phyloP scores from a whole-genome alignment of 2,113 vertebrate species.

The Archilochus colubris region DNA sequence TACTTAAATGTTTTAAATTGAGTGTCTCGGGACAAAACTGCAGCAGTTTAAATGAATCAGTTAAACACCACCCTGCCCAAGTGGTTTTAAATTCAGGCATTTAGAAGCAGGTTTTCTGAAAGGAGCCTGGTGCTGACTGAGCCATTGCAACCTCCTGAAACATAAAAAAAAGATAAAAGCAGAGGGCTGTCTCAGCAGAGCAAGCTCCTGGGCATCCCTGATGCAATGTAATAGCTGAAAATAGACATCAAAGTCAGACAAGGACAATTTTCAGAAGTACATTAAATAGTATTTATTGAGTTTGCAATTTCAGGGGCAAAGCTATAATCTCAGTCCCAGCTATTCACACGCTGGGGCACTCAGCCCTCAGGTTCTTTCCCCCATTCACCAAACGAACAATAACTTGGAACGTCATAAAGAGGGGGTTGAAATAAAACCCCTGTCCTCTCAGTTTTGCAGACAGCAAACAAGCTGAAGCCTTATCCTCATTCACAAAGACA shows the following conservation, averaged over 20 bases:
- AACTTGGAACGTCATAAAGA: conserved; percentile 2
- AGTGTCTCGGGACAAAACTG: not conserved
- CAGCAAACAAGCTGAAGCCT: not conserved
- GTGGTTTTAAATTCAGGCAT: not conserved
- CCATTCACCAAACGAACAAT: conserved; percentile 14
- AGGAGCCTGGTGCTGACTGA: not conserved
- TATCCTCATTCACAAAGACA: not conserved
- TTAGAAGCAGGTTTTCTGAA: not conserved
- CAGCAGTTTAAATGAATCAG: not conserved
- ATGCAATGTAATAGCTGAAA: rapidly evolving
- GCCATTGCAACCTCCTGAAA: not conserved
- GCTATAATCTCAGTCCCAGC: not conserved
- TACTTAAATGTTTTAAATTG: too few species aligned
- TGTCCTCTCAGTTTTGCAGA: not conserved
- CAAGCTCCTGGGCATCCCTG: not conserved
- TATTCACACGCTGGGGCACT: not conserved
- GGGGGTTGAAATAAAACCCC: not conserved
- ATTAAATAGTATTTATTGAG: conserved; percentile 72
- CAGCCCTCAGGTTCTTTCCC: not conserved
- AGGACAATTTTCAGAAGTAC: conserved; percentile 7
- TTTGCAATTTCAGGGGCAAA: conserved; percentile 22
- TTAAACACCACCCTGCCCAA: not conserved
- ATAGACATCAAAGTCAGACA: not conserved
- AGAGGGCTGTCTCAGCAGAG: not conserved
- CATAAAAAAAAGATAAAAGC: not conserved